These are phyloP conservation scores for Scortum barcoo DNA, from an alignment of 2,113 vertebrate genomes.

Conservation along the genomic window DNA sequence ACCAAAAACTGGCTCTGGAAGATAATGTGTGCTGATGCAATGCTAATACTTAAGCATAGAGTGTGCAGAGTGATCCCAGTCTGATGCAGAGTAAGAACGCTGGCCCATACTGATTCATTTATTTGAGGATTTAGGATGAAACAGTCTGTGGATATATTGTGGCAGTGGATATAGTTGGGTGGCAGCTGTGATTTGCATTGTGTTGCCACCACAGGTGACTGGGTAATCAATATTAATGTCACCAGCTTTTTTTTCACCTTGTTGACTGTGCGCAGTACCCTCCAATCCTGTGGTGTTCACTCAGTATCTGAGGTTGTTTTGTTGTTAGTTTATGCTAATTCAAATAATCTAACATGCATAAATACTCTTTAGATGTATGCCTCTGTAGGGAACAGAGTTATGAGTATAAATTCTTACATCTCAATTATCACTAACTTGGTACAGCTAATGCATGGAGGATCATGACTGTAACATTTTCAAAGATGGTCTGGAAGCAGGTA, in stretches of 20 bases:
- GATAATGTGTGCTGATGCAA: neutral
- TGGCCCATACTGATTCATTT: neutral
- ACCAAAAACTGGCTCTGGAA: neutral
- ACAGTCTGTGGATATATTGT: constrained; percentile 5
- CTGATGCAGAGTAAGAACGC: neutral
- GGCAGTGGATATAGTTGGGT: neutral
- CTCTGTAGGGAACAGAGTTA: neutral
- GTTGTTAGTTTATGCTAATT: neutral
- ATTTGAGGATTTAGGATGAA: constrained; percentile 9
- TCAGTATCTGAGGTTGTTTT: neutral
- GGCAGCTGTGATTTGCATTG: neutral
- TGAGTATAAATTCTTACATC: neutral
- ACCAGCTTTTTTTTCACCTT: neutral
- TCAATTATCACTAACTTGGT: neutral
- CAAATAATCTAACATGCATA: neutral
- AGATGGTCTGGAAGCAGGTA: neutral
- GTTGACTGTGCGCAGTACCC: neutral
- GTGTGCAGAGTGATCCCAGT: neutral
- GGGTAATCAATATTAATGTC: constrained; percentile 3
- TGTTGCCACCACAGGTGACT: constrained; percentile 12
- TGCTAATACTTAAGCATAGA: neutral
- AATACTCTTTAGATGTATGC: neutral
- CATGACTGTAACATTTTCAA: neutral
- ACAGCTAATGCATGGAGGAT: neutral
- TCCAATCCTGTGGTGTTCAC: neutral